A percentile compares a stretch with the other conserved stretches of the same genome.
Evolutionary conservation across 2,797 vertebrate genomes (phyloP).

Genomic region (Acrossocheilus wenchowensis): DNA sequence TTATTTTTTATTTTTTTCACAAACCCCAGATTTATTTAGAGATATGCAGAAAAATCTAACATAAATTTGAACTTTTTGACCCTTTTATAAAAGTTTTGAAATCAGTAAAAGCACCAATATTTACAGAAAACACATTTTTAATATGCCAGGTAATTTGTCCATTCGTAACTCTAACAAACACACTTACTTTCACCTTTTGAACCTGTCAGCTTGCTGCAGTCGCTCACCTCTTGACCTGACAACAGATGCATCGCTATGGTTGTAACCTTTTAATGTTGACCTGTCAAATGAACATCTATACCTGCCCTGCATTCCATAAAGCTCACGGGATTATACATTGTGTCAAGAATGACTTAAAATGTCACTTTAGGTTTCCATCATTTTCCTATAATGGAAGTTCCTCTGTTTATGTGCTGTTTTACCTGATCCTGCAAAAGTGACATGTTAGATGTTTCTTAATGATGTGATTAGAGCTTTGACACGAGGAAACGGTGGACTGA

Average conservation of each 20-base stretch:
- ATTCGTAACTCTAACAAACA: background rate
- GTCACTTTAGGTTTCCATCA: slow-evolving; percentile 47
- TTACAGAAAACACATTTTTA: background rate
- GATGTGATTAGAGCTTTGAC: background rate
- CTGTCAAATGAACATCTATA: slow-evolving; percentile 65
- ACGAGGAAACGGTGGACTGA: slow-evolving; percentile 9
- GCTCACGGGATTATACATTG: slow-evolving; percentile 37
- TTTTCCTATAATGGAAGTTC: slow-evolving; percentile 13
- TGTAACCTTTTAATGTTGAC: slow-evolving; percentile 55
- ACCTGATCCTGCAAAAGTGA: background rate
- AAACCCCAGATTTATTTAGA: background rate
- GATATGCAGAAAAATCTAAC: background rate
- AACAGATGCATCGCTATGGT: slow-evolving; percentile 28
- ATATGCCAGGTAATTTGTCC: background rate
- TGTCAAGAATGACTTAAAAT: slow-evolving; percentile 23
- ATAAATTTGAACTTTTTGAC: background rate
- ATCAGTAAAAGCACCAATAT: background rate
- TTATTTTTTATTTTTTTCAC: background rate
- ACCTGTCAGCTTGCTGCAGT: background rate
- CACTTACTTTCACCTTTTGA: slow-evolving; percentile 8
- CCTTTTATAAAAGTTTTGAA: background rate
- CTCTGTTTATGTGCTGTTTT: background rate
- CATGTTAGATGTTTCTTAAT: slow-evolving; percentile 13
- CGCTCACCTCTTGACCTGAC: slow-evolving; percentile 31
- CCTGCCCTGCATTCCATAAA: slow-evolving; percentile 68